Percentiles rank a stretch among this genome's conserved stretches.
Evolutionary conservation across 2,888 invertebrate genomes (phyloP).

Genomic region (Heteromurus nitidus): DNA sequence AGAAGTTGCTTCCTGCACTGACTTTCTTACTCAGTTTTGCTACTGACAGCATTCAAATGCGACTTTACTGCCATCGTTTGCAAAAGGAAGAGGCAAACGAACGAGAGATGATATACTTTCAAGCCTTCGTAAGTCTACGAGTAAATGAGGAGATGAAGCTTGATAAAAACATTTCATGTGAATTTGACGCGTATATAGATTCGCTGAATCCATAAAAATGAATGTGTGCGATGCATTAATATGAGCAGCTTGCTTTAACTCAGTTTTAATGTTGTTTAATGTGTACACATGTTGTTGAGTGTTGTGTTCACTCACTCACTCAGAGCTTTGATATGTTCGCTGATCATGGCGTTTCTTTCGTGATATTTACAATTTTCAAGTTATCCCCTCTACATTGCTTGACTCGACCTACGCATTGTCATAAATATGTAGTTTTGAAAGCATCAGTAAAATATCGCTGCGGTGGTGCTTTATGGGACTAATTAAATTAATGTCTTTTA

Average conservation of each 20-base stretch:
- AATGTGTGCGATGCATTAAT: slow-evolving; percentile 6
- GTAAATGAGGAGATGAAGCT: slow-evolving; percentile 14
- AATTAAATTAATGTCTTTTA: slow-evolving; percentile 57
- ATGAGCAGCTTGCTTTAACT: not conserved
- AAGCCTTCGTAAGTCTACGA: too few species aligned
- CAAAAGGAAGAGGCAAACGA: not conserved
- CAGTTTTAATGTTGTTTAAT: slow-evolving; percentile 23
- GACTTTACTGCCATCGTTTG: not conserved
- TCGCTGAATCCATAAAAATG: slow-evolving; percentile 40
- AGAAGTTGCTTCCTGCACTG: slow-evolving; percentile 31
- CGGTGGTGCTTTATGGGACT: slow-evolving; percentile 38
- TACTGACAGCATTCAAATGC: not conserved
- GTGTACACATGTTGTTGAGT: slow-evolving; percentile 26
- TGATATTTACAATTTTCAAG: slow-evolving; percentile 32
- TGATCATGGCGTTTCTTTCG: slow-evolving; percentile 25
- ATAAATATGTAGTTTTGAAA: slow-evolving; percentile 48
- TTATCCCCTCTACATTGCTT: slow-evolving; percentile 28
- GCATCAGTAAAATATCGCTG: slow-evolving; percentile 18
- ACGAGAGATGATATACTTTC: not conserved
- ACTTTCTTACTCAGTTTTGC: not conserved
- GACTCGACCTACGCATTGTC: slow-evolving; percentile 30
- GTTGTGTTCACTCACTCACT: slow-evolving; percentile 37
- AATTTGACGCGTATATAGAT: slow-evolving; percentile 33
- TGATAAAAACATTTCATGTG: slow-evolving; percentile 38
- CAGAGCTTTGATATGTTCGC: slow-evolving; percentile 15